These are phyloP conservation scores for Koerneria pararmatus DNA, from an alignment of 2,888 invertebrate genomes.

Conservation along the genomic window DNA sequence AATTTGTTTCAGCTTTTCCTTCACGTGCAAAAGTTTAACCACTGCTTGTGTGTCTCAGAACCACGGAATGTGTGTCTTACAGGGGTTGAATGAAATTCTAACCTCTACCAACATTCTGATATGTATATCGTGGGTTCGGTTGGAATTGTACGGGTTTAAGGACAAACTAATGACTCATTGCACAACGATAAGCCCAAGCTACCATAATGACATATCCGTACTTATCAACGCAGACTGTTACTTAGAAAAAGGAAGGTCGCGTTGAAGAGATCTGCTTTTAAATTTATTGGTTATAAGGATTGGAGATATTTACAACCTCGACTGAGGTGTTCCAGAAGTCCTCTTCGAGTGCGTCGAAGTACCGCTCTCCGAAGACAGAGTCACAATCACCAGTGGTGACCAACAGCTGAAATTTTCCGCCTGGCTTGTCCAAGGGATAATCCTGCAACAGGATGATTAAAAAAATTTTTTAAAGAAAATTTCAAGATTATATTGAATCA, in stretches of 20 bases:
- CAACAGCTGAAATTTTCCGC: slow-evolving; percentile 39
- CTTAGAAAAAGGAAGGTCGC: background rate
- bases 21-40: no score
- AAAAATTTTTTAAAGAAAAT: background rate
- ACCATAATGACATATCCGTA: background rate
- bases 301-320: slow-evolving; percentile 25
- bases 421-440: slow-evolving; percentile 39
- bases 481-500: background rate
- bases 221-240: background rate
- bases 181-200: background rate
- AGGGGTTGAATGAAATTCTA: no score
- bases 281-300: no score
- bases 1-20: no score
- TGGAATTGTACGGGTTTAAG: no score
- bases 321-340: slow-evolving; percentile 46
- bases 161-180: background rate
- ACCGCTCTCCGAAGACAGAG: slow-evolving; percentile 48
- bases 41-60: no score
- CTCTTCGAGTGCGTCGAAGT: slow-evolving; percentile 51
- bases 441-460: slow-evolving; percentile 25
- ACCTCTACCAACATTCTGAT: no score
- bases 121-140: no score
- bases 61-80: no score
- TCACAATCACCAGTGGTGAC: slow-evolving; percentile 56
- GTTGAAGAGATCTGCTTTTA: no score